Evolutionary conservation across 1,140 invertebrate species (phyloP).

Genomic region (Calycopis cecrops): DNA sequence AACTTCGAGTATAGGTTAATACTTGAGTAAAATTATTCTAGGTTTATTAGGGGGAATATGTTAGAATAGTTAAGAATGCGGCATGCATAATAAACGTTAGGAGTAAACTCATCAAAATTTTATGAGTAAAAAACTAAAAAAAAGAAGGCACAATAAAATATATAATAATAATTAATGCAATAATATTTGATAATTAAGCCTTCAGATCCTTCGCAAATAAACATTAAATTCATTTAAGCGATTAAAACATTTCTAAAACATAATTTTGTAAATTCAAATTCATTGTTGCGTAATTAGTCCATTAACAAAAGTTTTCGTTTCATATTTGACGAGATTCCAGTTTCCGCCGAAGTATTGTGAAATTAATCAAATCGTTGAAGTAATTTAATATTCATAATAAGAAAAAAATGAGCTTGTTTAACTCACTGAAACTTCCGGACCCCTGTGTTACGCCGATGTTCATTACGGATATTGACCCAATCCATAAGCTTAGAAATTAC

Average conservation of each 20-base stretch:
- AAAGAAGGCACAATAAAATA: neutral
- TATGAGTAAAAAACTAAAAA: no score
- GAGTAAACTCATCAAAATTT: no score
- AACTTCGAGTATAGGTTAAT: no score
- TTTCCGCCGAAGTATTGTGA: conserved; percentile 1
- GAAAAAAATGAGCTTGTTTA: neutral
- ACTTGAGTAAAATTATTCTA: no score
- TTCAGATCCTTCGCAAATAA: neutral
- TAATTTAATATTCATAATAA: conserved; percentile 5
- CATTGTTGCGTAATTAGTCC: neutral
- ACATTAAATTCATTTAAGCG: neutral
- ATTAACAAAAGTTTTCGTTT: neutral
- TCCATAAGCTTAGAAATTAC: conserved; percentile 19
- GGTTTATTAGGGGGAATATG: no score
- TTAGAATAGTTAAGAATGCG: no score
- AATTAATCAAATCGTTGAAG: conserved; percentile 5
- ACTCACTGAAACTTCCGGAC: conserved; percentile 5
- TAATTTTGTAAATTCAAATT: conserved; percentile 1
- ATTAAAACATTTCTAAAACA: neutral
- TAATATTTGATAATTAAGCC: neutral
- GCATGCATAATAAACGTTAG: no score
- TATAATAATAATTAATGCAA: neutral
- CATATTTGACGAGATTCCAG: neutral
- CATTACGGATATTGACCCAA: conserved; percentile 14
- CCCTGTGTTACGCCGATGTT: neutral